A percentile compares a stretch with the other conserved stretches of the same genome.
Evolutionary conservation across 2,888 invertebrate genomes (phyloP).

Genomic region (Nomada flava): DNA sequence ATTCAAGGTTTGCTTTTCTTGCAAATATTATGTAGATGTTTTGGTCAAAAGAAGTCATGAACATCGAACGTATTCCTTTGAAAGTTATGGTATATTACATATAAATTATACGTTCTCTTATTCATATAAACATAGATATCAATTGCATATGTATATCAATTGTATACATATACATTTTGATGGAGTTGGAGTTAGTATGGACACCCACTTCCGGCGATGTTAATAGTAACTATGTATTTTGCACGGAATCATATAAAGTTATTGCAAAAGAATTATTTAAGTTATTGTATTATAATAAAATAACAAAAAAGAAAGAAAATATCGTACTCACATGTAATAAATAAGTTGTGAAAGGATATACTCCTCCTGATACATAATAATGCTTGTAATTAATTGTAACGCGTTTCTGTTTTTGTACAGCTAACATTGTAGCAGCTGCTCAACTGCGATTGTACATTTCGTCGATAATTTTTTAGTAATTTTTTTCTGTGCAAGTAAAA

Average conservation of each 20-base stretch:
- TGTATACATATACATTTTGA: constrained; percentile 51
- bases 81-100: constrained; percentile 22
- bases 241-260: constrained; percentile 41
- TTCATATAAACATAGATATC: constrained; percentile 51
- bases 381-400: constrained; percentile 59
- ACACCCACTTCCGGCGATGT: constrained; percentile 39
- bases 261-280: constrained; percentile 70
- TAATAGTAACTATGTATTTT: constrained; percentile 45
- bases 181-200: constrained; percentile 39
- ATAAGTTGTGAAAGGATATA: constrained; percentile 21
- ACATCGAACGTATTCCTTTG: constrained; percentile 38
- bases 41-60: constrained; percentile 32
- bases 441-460: constrained; percentile 66
- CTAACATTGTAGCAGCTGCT: constrained; percentile 61
- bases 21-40: constrained; percentile 5
- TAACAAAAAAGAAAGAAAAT: constrained; percentile 71
- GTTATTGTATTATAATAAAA: constrained; percentile 76
- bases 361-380: constrained; percentile 47
- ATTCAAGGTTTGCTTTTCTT: background rate
- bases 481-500: constrained; percentile 58
- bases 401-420: constrained; percentile 63
- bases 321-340: constrained; percentile 49
- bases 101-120: constrained; percentile 52
- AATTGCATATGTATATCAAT: constrained; percentile 25
- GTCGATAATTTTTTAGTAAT: constrained; percentile 51